Base-by-base conservation (phyloP, 1,140 invertebrate genomes). In the Portunus trituberculatus region DNA sequence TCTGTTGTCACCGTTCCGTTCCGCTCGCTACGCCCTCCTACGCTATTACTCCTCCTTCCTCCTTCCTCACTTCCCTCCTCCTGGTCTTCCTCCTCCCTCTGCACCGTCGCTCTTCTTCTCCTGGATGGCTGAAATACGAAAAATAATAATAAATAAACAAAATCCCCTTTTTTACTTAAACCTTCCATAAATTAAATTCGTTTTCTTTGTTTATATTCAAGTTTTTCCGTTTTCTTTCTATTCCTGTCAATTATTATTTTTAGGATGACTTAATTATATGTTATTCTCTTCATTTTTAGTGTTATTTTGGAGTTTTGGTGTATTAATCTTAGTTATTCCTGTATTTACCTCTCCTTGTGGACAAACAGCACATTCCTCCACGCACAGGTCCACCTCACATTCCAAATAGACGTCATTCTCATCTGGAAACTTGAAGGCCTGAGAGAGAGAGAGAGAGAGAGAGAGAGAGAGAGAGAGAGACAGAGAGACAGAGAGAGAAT, bases 341-440 rank as follows among this genome's bases (percentile, higher is more conserved):
- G 87, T 4, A 89, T 52, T 92, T 48, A 92, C 89, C 91, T 92
- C 94, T 16, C 96, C 96, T 25, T 98, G 97, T 0, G 98, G 97
- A 96, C 98, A 98, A 20, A 98, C 97, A 88, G 98, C 98, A 96
- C 98, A 98, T 95, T 98, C 98, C 20, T 98, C 98, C 97, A 98
- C 98, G 96, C 98, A 99, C 0, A 99, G 97, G 96, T 99, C 98
- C 0, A 99, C 98, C 95, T 98, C 98, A 96, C 98, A 99, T 96
- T 98, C 98, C 48, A 99, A 98, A 95, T 98, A 98, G 25, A 99
- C 97, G 96, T 99, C 98, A 98, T 98, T 98, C 29, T 98, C 98
- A 96, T 99, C 98, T 0, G 98, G 98, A 97, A 99, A 99, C 97
- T 99, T 99, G 97, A 99, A 98, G 0, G 98, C 98, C 97, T 98